Conservation (phyloP, 1,140 invertebrate genomes). For the Amphibalanus amphitrite region DNA sequence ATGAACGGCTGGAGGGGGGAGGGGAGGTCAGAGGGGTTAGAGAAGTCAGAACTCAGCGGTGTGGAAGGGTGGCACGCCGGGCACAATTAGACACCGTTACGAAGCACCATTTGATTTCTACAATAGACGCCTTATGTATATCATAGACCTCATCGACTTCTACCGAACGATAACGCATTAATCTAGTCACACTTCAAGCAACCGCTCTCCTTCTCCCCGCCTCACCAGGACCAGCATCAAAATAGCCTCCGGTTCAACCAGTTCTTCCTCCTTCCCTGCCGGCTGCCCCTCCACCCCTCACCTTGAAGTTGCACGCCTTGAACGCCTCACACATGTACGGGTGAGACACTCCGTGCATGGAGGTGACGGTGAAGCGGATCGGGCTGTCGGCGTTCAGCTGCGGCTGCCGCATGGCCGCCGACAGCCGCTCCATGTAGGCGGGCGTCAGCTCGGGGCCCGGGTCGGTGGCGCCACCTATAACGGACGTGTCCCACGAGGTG, state of each 20-base stretch:
- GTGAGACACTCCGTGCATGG: slow-evolving; percentile 95
- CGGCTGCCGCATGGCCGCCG: slow-evolving; percentile 24
- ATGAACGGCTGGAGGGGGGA: slow-evolving; percentile 50
- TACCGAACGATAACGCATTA: too few species aligned
- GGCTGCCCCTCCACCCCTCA: slow-evolving; percentile 24
- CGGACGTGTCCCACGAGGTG: slow-evolving; percentile 43
- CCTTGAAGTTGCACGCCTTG: slow-evolving; percentile 50
- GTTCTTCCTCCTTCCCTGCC: neutral
- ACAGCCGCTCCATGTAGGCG: slow-evolving; percentile 45
- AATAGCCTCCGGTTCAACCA: too few species aligned
- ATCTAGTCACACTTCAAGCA: too few species aligned
- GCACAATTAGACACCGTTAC: too few species aligned
- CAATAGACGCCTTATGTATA: too few species aligned
- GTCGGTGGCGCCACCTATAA: slow-evolving; percentile 25
- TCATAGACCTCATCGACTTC: too few species aligned
- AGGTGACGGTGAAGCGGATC: slow-evolving; percentile 70
- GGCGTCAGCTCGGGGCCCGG: slow-evolving; percentile 37
- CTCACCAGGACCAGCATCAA: too few species aligned
- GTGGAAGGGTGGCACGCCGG: too few species aligned
- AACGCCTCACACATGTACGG: slow-evolving; percentile 59
- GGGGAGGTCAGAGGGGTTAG: too few species aligned
- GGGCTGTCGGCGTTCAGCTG: slow-evolving; percentile 39
- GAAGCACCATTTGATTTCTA: too few species aligned
- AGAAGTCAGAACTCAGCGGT: too few species aligned
- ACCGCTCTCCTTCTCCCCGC: too few species aligned